A percentile compares a stretch with the other conserved stretches of the same genome.
phyloP scores from a whole-genome alignment of 1,140 invertebrate species.

The Anastrepha ludens region DNA sequence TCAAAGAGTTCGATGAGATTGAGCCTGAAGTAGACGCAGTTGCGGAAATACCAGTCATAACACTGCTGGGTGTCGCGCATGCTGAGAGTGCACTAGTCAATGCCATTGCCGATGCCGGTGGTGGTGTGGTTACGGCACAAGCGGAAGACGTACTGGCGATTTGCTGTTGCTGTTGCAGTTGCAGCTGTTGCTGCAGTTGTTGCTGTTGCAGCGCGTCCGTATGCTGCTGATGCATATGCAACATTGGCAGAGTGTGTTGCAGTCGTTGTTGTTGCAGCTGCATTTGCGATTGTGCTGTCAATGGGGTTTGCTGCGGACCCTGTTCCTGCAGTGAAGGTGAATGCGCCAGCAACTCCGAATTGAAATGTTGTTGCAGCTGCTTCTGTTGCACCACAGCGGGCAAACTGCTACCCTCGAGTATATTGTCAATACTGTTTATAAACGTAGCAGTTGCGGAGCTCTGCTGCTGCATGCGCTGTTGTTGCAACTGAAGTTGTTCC shows the following conservation, averaged over 20 bases:
- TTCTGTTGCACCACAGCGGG: constrained; percentile 46
- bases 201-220: constrained; percentile 53
- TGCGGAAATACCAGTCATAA: constrained; percentile 9
- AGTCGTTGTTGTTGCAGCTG: constrained; percentile 56
- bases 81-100: neutral
- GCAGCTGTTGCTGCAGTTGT: constrained; percentile 49
- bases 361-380: constrained; percentile 46
- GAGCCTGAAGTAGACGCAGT: constrained; percentile 43
- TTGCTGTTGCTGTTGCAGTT: constrained; percentile 54
- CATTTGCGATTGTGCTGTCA: constrained; percentile 57
- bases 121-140: constrained; percentile 50
- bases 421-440: constrained; percentile 58
- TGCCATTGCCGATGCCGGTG: neutral
- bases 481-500: constrained; percentile 58
- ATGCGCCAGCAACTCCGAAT: neutral
- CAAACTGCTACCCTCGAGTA: constrained; percentile 46
- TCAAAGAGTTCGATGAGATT: constrained; percentile 49
- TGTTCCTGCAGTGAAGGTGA: constrained; percentile 27
- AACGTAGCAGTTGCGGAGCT: neutral
- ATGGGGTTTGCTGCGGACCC: neutral
- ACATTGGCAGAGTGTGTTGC: neutral
- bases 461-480: constrained; percentile 57
- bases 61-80: neutral
- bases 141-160: constrained; percentile 24
- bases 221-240: constrained; percentile 50